Evolutionary conservation across 2,113 vertebrate species (phyloP).

Genomic region (Stegastes partitus): DNA sequence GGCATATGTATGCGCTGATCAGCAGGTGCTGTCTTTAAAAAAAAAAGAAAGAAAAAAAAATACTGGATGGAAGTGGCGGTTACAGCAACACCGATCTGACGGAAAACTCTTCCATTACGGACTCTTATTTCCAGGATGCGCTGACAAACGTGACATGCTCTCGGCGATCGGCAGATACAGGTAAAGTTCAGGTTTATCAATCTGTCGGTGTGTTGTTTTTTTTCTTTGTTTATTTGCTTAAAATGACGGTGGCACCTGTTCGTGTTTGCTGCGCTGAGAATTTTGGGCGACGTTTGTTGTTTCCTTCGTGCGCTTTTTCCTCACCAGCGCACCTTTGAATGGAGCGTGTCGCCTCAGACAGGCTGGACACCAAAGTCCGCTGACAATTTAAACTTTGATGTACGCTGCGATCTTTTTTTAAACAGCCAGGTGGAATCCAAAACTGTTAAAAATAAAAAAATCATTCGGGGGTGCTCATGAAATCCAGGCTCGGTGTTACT

Average conservation of each 20-base stretch:
- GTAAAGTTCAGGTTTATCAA: constrained; percentile 56
- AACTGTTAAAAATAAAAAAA: background rate
- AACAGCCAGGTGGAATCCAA: background rate
- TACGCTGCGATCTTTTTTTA: background rate
- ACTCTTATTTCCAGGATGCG: constrained; percentile 56
- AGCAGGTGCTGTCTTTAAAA: constrained; percentile 59
- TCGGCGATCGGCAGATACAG: constrained; percentile 52
- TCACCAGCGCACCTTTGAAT: constrained; percentile 25
- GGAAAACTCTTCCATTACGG: constrained; percentile 38
- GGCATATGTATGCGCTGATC: constrained; percentile 54
- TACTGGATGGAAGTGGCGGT: constrained; percentile 50
- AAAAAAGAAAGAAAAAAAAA: constrained; percentile 9
- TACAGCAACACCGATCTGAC: constrained; percentile 16
- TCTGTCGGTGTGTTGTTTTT: background rate
- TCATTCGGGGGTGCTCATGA: background rate
- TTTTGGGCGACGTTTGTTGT: constrained; percentile 7
- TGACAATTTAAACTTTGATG: constrained; percentile 61
- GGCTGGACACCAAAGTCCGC: background rate
- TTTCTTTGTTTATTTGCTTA: background rate
- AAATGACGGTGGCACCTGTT: background rate
- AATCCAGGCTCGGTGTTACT: constrained; percentile 14
- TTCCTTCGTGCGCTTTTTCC: background rate
- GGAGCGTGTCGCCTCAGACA: background rate
- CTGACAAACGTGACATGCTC: constrained; percentile 51
- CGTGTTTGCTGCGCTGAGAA: background rate